phyloP scores from a whole-genome alignment of 2,888 invertebrate genomes.

The Scaptomyza flava region DNA sequence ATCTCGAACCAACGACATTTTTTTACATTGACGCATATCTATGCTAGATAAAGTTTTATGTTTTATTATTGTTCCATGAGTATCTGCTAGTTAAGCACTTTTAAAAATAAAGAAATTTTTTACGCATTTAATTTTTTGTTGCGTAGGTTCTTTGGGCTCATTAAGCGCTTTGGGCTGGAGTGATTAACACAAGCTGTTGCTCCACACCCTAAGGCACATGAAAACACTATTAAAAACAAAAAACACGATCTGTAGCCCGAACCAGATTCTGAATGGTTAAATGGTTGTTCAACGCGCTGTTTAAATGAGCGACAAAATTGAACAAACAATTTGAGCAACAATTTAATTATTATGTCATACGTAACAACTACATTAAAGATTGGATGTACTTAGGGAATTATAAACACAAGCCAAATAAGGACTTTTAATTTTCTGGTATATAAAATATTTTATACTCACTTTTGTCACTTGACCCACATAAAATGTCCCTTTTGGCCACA shows the following conservation, averaged over 20 bases:
- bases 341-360: not conserved
- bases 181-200: constrained; percentile 73
- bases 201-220: constrained; percentile 45
- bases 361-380: not conserved
- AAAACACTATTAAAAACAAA: not conserved
- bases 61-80: not conserved
- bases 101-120: not conserved
- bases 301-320: constrained; percentile 5
- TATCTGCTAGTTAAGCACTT: not conserved
- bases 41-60: too few species aligned
- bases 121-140: constrained; percentile 21
- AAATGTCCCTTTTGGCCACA: not conserved
- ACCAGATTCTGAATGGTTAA: constrained; percentile 22
- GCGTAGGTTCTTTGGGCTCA: constrained; percentile 55
- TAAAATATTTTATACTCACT: too few species aligned
- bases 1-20: too few species aligned
- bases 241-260: constrained; percentile 22
- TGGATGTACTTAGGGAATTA: not conserved
- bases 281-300: constrained; percentile 14
- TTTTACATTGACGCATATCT: too few species aligned
- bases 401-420: not conserved
- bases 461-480: not conserved
- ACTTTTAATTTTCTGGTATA: too few species aligned
- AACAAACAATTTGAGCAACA: constrained; percentile 24
- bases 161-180: constrained; percentile 70